A percentile compares a stretch with the other conserved stretches of the same genome.
These are phyloP conservation scores for Lomographa bimaculata DNA, from an alignment of 2,888 invertebrate genomes.

Conservation along the genomic window DNA sequence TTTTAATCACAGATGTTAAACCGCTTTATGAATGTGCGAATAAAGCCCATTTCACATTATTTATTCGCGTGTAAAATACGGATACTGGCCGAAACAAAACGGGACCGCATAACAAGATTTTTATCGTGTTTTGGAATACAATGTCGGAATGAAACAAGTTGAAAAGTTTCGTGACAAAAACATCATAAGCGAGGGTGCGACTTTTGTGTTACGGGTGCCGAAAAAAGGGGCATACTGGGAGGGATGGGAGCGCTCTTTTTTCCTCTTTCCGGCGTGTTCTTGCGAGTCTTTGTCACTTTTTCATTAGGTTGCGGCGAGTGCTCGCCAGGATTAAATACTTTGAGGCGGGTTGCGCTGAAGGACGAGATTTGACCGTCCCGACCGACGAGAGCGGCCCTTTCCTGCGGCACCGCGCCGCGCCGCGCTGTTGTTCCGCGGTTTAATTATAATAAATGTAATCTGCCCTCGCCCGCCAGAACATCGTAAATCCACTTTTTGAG, in stretches of 20 bases:
- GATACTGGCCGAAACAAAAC: conserved; percentile 26
- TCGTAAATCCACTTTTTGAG: conserved; percentile 8
- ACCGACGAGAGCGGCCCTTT: conserved; percentile 3
- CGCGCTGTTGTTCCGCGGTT: conserved; percentile 15
- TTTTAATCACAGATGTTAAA: conserved; percentile 30
- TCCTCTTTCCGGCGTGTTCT: conserved; percentile 22
- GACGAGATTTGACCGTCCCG: conserved; percentile 11
- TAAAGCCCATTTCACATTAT: conserved; percentile 30
- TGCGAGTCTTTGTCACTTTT: conserved; percentile 32
- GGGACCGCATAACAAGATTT: conserved; percentile 35
- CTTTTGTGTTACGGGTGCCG: conserved; percentile 18
- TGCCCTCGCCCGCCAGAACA: conserved; percentile 21
- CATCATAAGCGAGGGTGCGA: conserved; percentile 26
- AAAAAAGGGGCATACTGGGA: conserved; percentile 17
- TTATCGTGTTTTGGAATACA: conserved; percentile 34
- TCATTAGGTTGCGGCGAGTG: conserved; percentile 27
- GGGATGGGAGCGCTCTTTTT: conserved; percentile 18
- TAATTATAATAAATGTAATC: conserved; percentile 30
- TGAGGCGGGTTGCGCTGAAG: conserved; percentile 19
- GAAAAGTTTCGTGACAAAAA: conserved; percentile 32
- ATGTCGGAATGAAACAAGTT: conserved; percentile 33
- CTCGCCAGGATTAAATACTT: conserved; percentile 30
- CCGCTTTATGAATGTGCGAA: conserved; percentile 27
- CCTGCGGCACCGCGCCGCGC: conserved; percentile 5
- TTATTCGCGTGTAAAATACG: conserved; percentile 28